phyloP scores from a whole-genome alignment of 2,888 invertebrate species.

The Leptura quadrifasciata region DNA sequence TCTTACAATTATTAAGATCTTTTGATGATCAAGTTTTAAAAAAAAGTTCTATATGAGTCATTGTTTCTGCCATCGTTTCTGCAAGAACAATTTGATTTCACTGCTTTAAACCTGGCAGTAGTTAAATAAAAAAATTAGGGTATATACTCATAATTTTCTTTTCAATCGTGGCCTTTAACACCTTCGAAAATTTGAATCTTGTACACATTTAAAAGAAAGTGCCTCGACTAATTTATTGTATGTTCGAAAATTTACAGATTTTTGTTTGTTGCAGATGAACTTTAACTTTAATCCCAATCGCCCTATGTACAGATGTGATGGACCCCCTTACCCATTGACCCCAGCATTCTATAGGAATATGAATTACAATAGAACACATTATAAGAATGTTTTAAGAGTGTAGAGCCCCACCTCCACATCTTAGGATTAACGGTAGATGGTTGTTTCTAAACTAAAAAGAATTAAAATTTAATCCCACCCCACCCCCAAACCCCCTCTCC shows the following conservation, averaged over 20 bases:
- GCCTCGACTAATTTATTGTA: not conserved
- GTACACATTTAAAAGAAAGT: not conserved
- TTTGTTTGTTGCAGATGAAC: constrained; percentile 67
- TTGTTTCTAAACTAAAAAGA: constrained; percentile 41
- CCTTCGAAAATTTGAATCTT: too few species aligned
- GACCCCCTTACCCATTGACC: constrained; percentile 67
- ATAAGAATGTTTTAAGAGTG: constrained; percentile 71
- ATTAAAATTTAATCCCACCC: constrained; percentile 9
- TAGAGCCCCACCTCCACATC: constrained; percentile 58
- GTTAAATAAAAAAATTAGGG: too few species aligned
- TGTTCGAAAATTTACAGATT: not conserved
- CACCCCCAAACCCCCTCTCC: not conserved
- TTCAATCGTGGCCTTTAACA: too few species aligned
- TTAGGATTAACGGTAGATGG: constrained; percentile 56
- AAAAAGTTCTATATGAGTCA: too few species aligned
- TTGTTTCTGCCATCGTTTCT: too few species aligned
- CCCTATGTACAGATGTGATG: constrained; percentile 70
- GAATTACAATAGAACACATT: constrained; percentile 69
- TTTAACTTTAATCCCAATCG: constrained; percentile 68
- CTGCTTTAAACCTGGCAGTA: too few species aligned
- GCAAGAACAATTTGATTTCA: too few species aligned
- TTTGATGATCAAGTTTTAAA: too few species aligned
- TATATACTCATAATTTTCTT: too few species aligned
- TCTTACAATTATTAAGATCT: too few species aligned
- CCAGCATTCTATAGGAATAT: constrained; percentile 70